Evolutionary conservation across 2,113 vertebrate species (phyloP), one percentile per base, ranked within the genome.

Genomic region (Nematolebias whitei): DNA sequence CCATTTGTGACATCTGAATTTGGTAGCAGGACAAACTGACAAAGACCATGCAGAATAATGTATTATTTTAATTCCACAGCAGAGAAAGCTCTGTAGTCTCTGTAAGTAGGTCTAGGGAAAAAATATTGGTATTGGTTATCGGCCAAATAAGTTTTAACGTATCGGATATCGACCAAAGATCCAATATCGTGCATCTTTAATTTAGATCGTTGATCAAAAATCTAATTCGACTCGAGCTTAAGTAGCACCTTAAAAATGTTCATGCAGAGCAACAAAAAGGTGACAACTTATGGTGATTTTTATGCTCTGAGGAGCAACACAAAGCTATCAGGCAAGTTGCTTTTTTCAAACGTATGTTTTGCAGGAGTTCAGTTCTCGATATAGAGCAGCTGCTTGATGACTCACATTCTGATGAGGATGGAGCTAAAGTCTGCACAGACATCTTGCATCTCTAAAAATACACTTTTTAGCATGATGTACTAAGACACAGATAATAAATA

Each of bases 381-480:
- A 56, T n/a, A 60, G 13, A 50, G 48, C 48, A 50, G 49, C 4
- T 50, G 16, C 57, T 66, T 57, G 60, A 59, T 86, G 74, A 83
- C 50, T 80, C 68, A 78, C 35, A 39, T 65, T 60, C 48, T 39
- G 43, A 45, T 45, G 43, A 77, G 49, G 64, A 56, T 23, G 32
- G 5, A 35, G 32, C 32, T 35, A 35, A 56, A 51, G 54, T 39
- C 51, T 71, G 51, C 61, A 71, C 56, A 65, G 38, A 50, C 61
- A 58, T 56, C 49, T 50, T 53, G 18, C 12, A 49, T 70, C 50
- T 63, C 35, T 75, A 47, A 68, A 51, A 59, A 59, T 29, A 57
- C 20, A 40, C 56, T 51, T 23, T 38, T 40, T 49, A 52, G 19
- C 23, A 14, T 68, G 13, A 18, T 13, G 23, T 18, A 5, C 23